Conservation (phyloP, 2,888 invertebrate species). For the Myopa tessellatipennis region DNA sequence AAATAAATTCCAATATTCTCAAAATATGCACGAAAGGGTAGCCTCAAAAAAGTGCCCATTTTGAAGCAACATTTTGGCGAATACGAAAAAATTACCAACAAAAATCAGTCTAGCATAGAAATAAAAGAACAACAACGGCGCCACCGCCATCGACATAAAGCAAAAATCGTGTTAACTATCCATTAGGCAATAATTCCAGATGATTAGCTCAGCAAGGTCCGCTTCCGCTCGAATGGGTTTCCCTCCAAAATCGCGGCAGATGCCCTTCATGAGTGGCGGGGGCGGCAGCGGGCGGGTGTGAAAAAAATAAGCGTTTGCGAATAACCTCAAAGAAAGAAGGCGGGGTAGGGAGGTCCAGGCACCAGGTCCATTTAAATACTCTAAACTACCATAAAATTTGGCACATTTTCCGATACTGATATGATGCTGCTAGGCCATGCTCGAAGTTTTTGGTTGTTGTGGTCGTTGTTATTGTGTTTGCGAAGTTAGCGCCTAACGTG, state of each 20-base stretch:
- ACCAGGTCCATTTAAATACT: neutral
- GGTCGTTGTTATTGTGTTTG: neutral
- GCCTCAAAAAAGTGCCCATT: neutral
- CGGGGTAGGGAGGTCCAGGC: neutral
- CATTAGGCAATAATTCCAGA: slow-evolving; percentile 60
- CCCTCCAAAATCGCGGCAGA: slow-evolving; percentile 10
- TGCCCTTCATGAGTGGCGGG: neutral
- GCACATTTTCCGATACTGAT: neutral
- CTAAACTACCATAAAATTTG: neutral
- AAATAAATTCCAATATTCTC: slow-evolving; percentile 34
- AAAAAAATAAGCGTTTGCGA: neutral
- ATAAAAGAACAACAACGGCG: neutral
- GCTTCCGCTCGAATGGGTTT: slow-evolving; percentile 40
- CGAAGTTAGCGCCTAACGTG: too few relatives aligned
- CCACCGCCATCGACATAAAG: slow-evolving; percentile 44
- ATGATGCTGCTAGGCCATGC: neutral
- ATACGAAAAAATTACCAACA: slow-evolving; percentile 33
- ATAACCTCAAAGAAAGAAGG: neutral
- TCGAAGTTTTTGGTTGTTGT: neutral
- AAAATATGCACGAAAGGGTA: slow-evolving; percentile 17
- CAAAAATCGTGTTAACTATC: slow-evolving; percentile 60
- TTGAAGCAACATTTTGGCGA: neutral
- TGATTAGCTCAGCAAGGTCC: slow-evolving; percentile 54
- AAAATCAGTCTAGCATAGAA: neutral
- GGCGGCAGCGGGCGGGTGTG: neutral